These are phyloP conservation scores for Blastobasis lacticolella DNA, from an alignment of 2,888 invertebrate species.

Conservation along the genomic window DNA sequence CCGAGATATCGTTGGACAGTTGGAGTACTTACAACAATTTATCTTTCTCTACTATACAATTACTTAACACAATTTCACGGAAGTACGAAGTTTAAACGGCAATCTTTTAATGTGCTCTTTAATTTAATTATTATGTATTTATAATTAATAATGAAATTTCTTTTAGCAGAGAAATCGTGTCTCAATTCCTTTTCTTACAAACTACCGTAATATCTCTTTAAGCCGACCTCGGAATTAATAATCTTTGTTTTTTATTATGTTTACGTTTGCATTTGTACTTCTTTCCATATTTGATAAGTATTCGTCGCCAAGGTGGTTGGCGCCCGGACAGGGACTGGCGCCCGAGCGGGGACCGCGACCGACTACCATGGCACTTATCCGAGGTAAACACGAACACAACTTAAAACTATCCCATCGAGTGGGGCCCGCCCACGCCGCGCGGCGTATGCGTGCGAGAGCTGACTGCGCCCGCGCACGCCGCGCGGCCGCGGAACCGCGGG, in stretches of 20 bases:
- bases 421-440: slow-evolving; percentile 32
- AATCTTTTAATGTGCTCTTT: slow-evolving; percentile 26
- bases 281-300: slow-evolving; percentile 40
- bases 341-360: not conserved
- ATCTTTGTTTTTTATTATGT: slow-evolving; percentile 43
- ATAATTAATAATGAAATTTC: slow-evolving; percentile 14
- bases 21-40: slow-evolving; percentile 35
- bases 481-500: slow-evolving; percentile 36
- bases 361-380: not conserved
- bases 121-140: slow-evolving; percentile 12
- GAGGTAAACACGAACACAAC: slow-evolving; percentile 51
- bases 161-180: slow-evolving; percentile 13
- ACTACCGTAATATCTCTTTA: slow-evolving; percentile 48
- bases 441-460: slow-evolving; percentile 29
- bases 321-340: slow-evolving; percentile 24
- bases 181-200: slow-evolving; percentile 63
- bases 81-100: slow-evolving; percentile 35
- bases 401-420: slow-evolving; percentile 36
- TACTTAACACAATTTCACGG: slow-evolving; percentile 24
- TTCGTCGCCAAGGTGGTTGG: slow-evolving; percentile 29
- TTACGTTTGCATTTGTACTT: slow-evolving; percentile 62
- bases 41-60: slow-evolving; percentile 10
- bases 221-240: slow-evolving; percentile 53
- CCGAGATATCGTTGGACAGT: slow-evolving; percentile 45
- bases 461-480: slow-evolving; percentile 23